phyloP scores from a whole-genome alignment of 2,113 vertebrate species.

The Halichoeres trimaculatus region DNA sequence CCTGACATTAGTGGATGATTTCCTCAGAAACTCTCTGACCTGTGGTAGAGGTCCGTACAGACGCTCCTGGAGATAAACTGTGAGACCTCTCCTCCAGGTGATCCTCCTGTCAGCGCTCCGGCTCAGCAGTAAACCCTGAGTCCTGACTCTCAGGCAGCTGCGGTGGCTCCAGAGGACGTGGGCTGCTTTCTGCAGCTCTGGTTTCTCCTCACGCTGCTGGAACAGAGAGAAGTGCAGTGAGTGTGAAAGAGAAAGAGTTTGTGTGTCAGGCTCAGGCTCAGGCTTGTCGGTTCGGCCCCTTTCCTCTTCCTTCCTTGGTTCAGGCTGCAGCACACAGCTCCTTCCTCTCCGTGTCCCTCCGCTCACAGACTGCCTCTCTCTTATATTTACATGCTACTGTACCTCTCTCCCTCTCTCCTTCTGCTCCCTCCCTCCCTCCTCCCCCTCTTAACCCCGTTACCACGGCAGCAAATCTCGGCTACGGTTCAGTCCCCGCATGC shows the following conservation, averaged over 20 bases:
- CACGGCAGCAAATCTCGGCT: conserved; percentile 63
- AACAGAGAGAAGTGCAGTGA: not conserved
- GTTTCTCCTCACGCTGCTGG: conserved; percentile 28
- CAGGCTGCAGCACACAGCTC: conserved; percentile 32
- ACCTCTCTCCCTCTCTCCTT: conserved; percentile 3
- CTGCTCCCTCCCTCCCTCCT: not conserved
- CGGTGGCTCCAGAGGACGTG: conserved; percentile 7
- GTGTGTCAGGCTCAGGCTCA: conserved; percentile 50
- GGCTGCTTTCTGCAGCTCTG: conserved; percentile 9
- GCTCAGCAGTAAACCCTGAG: not conserved
- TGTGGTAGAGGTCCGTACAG: conserved; percentile 6
- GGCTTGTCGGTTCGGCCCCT: conserved; percentile 49
- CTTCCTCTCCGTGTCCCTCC: conserved; percentile 33
- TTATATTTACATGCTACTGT: conserved; percentile 29
- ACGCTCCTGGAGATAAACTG: conserved; percentile 9
- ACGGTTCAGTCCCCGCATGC: conserved; percentile 44
- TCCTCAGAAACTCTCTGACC: not conserved
- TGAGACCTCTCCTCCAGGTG: not conserved
- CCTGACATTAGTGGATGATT: no score
- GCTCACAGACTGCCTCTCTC: conserved; percentile 16
- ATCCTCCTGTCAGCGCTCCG: not conserved
- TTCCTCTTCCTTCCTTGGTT: conserved; percentile 55
- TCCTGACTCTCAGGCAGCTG: conserved; percentile 40
- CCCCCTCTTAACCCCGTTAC: conserved; percentile 56
- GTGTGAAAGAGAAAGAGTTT: conserved; percentile 22